phyloP scores from a whole-genome alignment of 2,888 invertebrate genomes.

The Stenichneumon culpator region DNA sequence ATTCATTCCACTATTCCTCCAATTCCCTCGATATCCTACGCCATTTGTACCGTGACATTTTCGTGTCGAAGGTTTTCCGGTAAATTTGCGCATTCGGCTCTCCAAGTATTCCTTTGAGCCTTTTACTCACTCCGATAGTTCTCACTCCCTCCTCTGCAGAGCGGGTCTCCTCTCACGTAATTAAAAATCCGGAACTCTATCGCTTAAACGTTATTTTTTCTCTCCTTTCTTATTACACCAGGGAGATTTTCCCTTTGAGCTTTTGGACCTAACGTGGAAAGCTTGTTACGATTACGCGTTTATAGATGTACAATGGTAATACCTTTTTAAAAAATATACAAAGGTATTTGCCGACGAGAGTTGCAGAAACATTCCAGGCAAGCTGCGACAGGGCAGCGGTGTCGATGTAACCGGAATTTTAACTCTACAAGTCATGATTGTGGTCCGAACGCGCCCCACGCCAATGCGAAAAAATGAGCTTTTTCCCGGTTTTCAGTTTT shows the following conservation, averaged over 20 bases:
- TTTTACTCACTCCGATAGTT: background rate
- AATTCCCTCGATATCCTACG: slow-evolving; percentile 5
- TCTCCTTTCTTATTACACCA: background rate
- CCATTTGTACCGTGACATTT: slow-evolving; percentile 28
- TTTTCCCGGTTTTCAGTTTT: too few species aligned
- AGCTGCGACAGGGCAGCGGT: too few species aligned
- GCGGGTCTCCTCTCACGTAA: background rate
- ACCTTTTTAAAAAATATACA: too few species aligned
- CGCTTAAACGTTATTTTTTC: background rate
- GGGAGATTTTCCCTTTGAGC: background rate
- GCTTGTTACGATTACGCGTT: too few species aligned
- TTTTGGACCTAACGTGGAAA: background rate
- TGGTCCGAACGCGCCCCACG: too few species aligned
- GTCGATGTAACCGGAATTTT: too few species aligned
- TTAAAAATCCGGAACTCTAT: slow-evolving; percentile 20
- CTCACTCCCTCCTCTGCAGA: background rate
- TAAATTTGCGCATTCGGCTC: slow-evolving; percentile 16
- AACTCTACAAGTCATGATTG: too few species aligned
- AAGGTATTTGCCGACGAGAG: too few species aligned
- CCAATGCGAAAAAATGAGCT: too few species aligned
- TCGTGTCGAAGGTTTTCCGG: slow-evolving; percentile 19
- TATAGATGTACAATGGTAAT: too few species aligned
- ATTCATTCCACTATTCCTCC: background rate
- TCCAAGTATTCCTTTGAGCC: slow-evolving; percentile 31
- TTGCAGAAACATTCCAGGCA: too few species aligned